phyloP scores from a whole-genome alignment of 23 tunicate genomes.

The Ciona savignyi region DNA sequence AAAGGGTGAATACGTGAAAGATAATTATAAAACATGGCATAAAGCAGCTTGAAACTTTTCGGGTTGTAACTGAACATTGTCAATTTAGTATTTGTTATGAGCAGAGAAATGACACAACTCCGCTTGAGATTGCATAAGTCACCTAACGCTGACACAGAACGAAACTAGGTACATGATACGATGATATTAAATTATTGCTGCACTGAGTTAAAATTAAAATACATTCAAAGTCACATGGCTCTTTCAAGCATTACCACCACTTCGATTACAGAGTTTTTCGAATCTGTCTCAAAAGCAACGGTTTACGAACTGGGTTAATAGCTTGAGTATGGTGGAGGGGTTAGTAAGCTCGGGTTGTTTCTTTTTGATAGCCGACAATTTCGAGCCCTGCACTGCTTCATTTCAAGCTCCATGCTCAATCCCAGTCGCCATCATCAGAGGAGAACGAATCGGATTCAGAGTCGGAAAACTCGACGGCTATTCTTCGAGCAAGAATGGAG shows the following conservation, averaged over 20 bases:
- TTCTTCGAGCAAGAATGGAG: conserved; percentile 81
- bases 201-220: too few relatives aligned
- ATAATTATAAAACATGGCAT: too few relatives aligned
- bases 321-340: background rate
- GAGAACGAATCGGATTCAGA: conserved; percentile 52
- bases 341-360: background rate
- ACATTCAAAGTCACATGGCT: too few relatives aligned
- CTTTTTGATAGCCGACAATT: too few relatives aligned
- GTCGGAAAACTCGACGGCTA: conserved; percentile 88
- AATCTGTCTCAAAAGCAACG: too few relatives aligned
- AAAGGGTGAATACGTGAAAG: background rate
- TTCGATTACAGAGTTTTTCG: too few relatives aligned
- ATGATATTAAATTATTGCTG: too few relatives aligned
- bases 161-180: too few relatives aligned
- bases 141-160: too few relatives aligned
- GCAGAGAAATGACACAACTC: background rate
- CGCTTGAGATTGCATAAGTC: background rate
- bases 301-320: too few relatives aligned
- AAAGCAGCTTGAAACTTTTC: background rate
- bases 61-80: background rate
- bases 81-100: background rate
- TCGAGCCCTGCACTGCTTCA: background rate
- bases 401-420: conserved; percentile 3
- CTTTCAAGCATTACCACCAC: too few relatives aligned
- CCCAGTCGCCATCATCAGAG: conserved; percentile 65